Percentiles rank a stretch among this genome's conserved stretches.
Evolutionary conservation across 2,113 vertebrate genomes (phyloP).

Genomic region (Pardalotus punctatus): DNA sequence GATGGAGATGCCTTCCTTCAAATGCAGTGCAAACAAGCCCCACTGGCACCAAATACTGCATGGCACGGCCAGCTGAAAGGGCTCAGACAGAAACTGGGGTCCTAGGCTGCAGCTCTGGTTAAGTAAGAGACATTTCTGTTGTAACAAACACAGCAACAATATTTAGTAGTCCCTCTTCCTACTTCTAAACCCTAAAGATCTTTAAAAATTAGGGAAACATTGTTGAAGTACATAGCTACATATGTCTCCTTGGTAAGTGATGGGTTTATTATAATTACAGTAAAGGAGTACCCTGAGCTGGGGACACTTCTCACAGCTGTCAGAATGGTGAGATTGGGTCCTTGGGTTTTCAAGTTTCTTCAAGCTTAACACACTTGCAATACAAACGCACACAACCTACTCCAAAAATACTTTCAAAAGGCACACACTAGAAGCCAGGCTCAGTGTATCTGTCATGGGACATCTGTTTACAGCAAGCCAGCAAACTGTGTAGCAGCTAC

Average conservation of each 20-base stretch:
- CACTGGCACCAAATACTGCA: background rate
- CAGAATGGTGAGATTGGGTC: background rate
- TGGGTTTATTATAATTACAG: background rate
- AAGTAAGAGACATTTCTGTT: background rate
- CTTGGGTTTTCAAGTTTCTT: background rate
- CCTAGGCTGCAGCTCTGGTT: background rate
- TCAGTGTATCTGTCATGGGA: background rate
- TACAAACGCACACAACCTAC: background rate
- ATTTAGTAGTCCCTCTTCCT: background rate
- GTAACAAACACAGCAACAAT: background rate
- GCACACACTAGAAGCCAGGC: background rate
- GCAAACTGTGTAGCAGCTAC: background rate
- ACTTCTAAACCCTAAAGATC: background rate
- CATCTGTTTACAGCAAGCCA: background rate
- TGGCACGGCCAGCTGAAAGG: background rate
- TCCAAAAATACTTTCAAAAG: background rate
- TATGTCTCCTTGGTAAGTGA: background rate
- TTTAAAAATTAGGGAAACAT: background rate
- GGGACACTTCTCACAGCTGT: background rate
- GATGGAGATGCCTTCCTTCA: background rate
- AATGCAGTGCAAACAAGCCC: background rate
- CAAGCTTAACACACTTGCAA: background rate
- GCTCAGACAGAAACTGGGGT: background rate
- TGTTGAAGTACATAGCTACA: background rate
- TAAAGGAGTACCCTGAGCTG: background rate